Percentiles rank a stretch among this genome's conserved stretches.
Evolutionary conservation across 2,797 vertebrate genomes (phyloP).

Genomic region (Sebastolobus altivelis): DNA sequence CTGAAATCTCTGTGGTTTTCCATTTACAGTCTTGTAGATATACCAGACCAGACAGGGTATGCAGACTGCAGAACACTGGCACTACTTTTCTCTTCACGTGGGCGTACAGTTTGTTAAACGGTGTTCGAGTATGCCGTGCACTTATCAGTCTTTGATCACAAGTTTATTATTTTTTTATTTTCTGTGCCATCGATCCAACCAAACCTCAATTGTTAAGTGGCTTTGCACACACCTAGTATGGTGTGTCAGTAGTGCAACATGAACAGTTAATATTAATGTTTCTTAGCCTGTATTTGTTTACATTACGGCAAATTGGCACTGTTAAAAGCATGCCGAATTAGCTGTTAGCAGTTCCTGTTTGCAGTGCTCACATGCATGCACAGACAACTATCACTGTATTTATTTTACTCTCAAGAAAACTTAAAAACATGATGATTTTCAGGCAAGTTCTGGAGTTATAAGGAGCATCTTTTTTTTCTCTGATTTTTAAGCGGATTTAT

Average conservation of each 20-base stretch:
- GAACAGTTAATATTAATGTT: background rate
- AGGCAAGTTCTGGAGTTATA: background rate
- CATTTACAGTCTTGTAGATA: slow-evolving; percentile 44
- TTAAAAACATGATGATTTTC: background rate
- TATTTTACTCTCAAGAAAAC: background rate
- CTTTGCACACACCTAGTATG: background rate
- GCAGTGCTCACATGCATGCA: background rate
- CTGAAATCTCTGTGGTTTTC: slow-evolving; percentile 73
- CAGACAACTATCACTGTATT: background rate
- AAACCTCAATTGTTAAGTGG: background rate
- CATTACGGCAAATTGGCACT: background rate
- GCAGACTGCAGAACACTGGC: slow-evolving; percentile 26
- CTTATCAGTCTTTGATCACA: background rate
- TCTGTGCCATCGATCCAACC: background rate
- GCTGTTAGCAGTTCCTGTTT: background rate
- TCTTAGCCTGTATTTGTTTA: background rate
- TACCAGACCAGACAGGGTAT: slow-evolving; percentile 35
- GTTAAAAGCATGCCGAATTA: background rate
- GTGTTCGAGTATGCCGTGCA: background rate
- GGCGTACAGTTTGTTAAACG: slow-evolving; percentile 5
- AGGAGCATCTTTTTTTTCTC: background rate
- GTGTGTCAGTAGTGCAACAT: background rate
- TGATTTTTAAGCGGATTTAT: background rate
- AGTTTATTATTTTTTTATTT: background rate
- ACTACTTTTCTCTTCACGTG: background rate